phyloP scores from a whole-genome alignment of 2,797 vertebrate species.

The Tapera naevia region DNA sequence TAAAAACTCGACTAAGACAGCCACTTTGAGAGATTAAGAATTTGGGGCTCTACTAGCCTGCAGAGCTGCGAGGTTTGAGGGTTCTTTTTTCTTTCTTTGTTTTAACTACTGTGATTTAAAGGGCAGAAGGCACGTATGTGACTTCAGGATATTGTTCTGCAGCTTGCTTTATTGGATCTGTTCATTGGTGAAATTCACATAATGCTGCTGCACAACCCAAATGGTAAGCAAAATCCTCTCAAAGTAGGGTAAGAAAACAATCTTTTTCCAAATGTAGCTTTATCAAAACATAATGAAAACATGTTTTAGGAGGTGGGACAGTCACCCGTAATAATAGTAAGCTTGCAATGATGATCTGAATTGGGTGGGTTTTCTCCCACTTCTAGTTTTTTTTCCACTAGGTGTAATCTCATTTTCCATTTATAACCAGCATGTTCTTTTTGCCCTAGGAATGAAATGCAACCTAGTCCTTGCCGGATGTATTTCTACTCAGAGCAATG shows the following conservation, averaged over 20 bases:
- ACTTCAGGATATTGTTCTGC: not conserved
- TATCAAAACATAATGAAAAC: not conserved
- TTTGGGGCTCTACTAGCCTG: not conserved
- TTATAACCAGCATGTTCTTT: not conserved
- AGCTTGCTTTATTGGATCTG: not conserved
- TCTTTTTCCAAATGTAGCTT: not conserved
- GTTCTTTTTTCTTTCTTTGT: not conserved
- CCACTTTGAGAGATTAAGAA: conserved; percentile 23
- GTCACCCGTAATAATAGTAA: not conserved
- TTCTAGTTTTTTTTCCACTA: not conserved
- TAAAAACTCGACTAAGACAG: not conserved
- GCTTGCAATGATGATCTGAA: not conserved
- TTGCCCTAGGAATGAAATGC: not conserved
- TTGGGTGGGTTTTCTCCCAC: not conserved
- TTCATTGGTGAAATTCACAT: not conserved
- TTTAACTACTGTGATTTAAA: not conserved
- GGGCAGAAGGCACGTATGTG: not conserved
- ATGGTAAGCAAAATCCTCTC: not conserved
- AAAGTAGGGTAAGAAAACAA: not conserved
- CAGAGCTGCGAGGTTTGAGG: not conserved
- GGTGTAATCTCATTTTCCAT: not conserved
- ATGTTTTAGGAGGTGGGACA: not conserved
- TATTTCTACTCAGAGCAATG: not conserved
- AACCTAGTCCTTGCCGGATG: not conserved
- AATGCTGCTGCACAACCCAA: not conserved